phyloP scores from a whole-genome alignment of 2,888 invertebrate genomes.

The Drosophila antonietae region DNA sequence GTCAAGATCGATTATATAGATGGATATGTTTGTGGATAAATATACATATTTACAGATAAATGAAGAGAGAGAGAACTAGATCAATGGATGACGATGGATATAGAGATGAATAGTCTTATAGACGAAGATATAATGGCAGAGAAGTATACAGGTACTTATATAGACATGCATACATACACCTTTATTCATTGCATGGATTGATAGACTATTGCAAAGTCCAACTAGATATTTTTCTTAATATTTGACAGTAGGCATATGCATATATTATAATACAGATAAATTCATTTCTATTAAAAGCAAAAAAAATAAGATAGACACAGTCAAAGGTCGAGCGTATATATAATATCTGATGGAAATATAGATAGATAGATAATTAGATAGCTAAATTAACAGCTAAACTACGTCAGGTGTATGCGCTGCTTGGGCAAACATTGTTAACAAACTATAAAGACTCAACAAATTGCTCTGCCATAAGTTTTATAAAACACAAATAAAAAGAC shows the following conservation, averaged over 20 bases:
- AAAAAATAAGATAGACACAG: not conserved
- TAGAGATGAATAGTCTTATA: not conserved
- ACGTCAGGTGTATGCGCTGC: not conserved
- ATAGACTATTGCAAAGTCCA: not conserved
- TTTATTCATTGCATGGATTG: too few species aligned
- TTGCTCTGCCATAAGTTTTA: slow-evolving; percentile 40
- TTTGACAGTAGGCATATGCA: not conserved
- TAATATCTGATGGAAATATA: not conserved
- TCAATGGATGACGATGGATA: not conserved
- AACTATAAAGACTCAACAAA: slow-evolving; percentile 39
- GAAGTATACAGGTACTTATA: not conserved
- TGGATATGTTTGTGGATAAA: too few species aligned
- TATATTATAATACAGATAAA: not conserved
- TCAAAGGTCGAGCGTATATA: not conserved
- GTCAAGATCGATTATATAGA: not conserved
- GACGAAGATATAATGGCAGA: not conserved
- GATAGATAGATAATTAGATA: not conserved
- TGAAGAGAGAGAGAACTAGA: too few species aligned
- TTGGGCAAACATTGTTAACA: slow-evolving; percentile 28
- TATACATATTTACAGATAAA: too few species aligned
- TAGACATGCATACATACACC: not conserved
- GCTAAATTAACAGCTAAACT: not conserved
- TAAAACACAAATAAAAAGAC: slow-evolving; percentile 37
- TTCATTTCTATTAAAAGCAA: not conserved
- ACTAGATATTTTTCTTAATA: too few species aligned